A percentile compares a stretch with the other conserved stretches of the same genome.
phyloP scores from a whole-genome alignment of 2,113 vertebrate species.

The Centropus unirufus region DNA sequence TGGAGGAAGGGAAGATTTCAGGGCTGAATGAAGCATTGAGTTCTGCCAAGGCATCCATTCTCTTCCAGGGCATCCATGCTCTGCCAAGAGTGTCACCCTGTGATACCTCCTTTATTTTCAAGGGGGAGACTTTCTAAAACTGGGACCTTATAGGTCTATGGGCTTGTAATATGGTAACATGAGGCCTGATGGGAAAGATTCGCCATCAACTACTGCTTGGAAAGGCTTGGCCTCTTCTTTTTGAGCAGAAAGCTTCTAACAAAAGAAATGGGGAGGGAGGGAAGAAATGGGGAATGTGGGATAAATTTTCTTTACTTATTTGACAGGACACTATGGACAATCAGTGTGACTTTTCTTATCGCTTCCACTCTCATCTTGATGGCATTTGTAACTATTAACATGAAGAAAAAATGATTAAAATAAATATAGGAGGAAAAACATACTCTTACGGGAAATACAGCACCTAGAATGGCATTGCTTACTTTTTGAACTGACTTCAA shows the following conservation, averaged over 20 bases:
- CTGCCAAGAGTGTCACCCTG: constrained; percentile 45
- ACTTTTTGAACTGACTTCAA: not conserved
- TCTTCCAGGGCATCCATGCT: not conserved
- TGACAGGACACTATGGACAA: not conserved
- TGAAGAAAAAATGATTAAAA: not conserved
- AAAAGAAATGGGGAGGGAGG: not conserved
- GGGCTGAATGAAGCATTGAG: constrained; percentile 33
- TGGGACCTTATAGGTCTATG: not conserved
- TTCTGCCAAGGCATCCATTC: constrained; percentile 41
- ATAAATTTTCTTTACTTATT: not conserved
- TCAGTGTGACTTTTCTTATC: not conserved
- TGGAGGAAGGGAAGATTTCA: constrained; percentile 5
- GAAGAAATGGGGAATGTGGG: not conserved
- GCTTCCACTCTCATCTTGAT: not conserved
- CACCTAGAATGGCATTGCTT: not conserved
- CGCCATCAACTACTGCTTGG: not conserved
- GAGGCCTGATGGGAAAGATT: not conserved
- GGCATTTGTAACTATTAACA: not conserved
- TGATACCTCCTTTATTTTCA: constrained; percentile 32
- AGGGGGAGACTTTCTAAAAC: constrained; percentile 26
- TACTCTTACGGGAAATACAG: not conserved
- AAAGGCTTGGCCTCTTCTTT: not conserved
- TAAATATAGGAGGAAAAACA: not conserved
- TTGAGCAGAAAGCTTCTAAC: not conserved
- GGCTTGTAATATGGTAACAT: constrained; percentile 1